Evolutionary conservation across 2,888 invertebrate genomes (phyloP).

Genomic region (Agriopis aurantiaria): DNA sequence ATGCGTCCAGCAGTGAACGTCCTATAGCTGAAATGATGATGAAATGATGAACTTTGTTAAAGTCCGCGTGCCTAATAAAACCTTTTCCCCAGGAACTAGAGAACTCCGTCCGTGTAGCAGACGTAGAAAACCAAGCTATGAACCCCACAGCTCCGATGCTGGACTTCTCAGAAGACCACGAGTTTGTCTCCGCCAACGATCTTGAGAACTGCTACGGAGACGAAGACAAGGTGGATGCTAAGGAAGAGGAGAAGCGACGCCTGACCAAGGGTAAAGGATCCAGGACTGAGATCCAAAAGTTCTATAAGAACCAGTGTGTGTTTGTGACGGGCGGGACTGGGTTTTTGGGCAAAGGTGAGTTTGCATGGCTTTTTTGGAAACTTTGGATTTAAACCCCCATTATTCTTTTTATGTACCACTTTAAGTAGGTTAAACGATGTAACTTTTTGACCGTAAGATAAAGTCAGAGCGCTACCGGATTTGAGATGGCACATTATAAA

Average conservation of each 20-base stretch:
- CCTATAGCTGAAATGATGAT: too few species aligned
- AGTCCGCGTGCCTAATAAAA: neutral
- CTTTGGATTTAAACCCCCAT: too few species aligned
- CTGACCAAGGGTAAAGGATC: slow-evolving; percentile 78
- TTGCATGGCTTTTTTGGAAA: slow-evolving; percentile 47
- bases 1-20: too few species aligned
- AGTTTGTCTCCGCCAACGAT: slow-evolving; percentile 81
- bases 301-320: slow-evolving; percentile 78
- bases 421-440: too few species aligned
- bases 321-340: slow-evolving; percentile 82
- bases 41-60: too few species aligned
- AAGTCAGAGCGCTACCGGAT: too few species aligned
- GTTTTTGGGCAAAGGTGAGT: slow-evolving; percentile 83
- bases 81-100: slow-evolving; percentile 68
- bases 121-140: slow-evolving; percentile 75
- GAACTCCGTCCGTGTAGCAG: slow-evolving; percentile 67
- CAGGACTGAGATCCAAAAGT: slow-evolving; percentile 71
- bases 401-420: too few species aligned
- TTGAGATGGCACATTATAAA: too few species aligned
- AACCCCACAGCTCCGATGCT: slow-evolving; percentile 74
- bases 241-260: slow-evolving; percentile 77
- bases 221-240: slow-evolving; percentile 77
- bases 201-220: slow-evolving; percentile 80
- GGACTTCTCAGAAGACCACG: slow-evolving; percentile 84
- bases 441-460: too few species aligned